These are phyloP conservation scores for Noctilio leporinus DNA, from an alignment of 2,113 vertebrate genomes.

Conservation along the genomic window DNA sequence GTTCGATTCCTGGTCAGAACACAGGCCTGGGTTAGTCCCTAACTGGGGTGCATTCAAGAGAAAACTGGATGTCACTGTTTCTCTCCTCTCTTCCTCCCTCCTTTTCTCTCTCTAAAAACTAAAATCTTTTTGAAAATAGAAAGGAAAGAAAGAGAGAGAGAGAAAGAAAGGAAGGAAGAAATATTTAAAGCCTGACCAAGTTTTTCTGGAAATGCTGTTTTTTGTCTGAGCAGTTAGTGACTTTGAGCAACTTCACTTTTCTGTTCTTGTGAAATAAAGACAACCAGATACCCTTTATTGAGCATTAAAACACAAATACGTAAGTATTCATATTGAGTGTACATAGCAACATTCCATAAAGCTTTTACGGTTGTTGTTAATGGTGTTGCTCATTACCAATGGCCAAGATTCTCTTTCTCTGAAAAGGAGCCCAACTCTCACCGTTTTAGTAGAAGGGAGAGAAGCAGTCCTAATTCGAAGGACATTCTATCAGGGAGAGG, in stretches of 20 bases:
- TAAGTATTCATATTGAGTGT: neutral
- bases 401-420: neutral
- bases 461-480: neutral
- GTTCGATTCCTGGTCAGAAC: too few relatives aligned
- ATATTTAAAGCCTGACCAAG: neutral
- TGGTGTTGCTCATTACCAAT: neutral
- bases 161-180: too few relatives aligned
- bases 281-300: neutral
- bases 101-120: too few relatives aligned
- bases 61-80: too few relatives aligned
- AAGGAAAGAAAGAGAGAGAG: too few relatives aligned
- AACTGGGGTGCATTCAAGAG: too few relatives aligned
- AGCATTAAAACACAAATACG: neutral
- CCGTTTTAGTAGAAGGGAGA: neutral
- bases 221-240: neutral
- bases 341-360: neutral
- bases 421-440: neutral
- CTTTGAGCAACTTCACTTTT: neutral
- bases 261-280: neutral
- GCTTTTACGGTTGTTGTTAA: neutral
- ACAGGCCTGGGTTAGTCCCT: too few relatives aligned
- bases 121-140: too few relatives aligned
- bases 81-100: too few relatives aligned
- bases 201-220: neutral
- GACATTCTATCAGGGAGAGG: neutral